phyloP scores from a whole-genome alignment of 2,113 vertebrate genomes.

The Lutjanus erythropterus region DNA sequence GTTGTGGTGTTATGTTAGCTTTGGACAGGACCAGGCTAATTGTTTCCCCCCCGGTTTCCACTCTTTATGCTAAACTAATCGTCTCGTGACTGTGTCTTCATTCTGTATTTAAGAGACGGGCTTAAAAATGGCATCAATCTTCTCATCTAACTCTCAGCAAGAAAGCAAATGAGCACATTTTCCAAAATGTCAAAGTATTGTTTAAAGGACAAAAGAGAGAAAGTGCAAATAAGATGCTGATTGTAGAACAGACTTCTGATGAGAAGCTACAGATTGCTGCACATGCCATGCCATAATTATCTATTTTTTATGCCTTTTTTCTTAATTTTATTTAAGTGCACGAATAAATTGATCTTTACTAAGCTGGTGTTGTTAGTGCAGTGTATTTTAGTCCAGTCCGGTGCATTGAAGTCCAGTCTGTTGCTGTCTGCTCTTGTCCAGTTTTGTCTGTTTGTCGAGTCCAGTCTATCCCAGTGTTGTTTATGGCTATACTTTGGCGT shows the following conservation, averaged over 20 bases:
- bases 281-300: too few relatives aligned
- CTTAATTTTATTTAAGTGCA: too few relatives aligned
- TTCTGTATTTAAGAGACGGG: neutral
- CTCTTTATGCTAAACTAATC: neutral
- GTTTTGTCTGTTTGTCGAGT: neutral
- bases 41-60: neutral
- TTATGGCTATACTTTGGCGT: constrained; percentile 48
- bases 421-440: too few relatives aligned
- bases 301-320: too few relatives aligned
- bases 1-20: neutral
- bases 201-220: too few relatives aligned
- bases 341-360: neutral
- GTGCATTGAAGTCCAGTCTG: neutral
- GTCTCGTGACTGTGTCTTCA: neutral
- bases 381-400: neutral
- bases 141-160: neutral
- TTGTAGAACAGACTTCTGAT: neutral
- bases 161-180: too few relatives aligned
- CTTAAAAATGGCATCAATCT: neutral
- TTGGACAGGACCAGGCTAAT: neutral
- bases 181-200: too few relatives aligned
- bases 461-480: constrained; percentile 15
- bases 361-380: neutral
- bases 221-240: neutral
- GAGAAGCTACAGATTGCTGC: neutral